Percentiles rank a stretch among this genome's conserved stretches.
Evolutionary conservation across 2,797 vertebrate species (phyloP).

Genomic region (Microtus californicus): DNA sequence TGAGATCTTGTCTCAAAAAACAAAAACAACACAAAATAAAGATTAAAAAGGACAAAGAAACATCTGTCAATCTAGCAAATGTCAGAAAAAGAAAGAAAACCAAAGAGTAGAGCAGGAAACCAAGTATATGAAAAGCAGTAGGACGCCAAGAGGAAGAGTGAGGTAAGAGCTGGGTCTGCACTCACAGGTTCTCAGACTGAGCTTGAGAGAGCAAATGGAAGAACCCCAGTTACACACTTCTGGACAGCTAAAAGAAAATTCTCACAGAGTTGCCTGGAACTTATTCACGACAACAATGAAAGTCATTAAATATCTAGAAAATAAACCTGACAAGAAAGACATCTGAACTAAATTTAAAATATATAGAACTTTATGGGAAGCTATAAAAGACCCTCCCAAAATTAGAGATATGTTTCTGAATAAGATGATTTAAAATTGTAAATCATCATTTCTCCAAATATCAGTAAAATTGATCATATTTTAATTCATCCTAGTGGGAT

Average conservation of each 20-base stretch:
- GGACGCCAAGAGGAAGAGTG: neutral
- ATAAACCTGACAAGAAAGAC: neutral
- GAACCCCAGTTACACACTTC: neutral
- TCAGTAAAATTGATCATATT: slow-evolving; percentile 29
- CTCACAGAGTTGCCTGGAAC: neutral
- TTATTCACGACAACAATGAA: neutral
- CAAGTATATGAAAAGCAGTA: neutral
- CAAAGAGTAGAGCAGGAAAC: neutral
- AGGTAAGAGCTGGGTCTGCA: neutral
- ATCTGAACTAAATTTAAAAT: neutral
- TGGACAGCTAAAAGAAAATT: neutral
- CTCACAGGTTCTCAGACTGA: neutral
- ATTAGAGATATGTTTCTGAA: neutral
- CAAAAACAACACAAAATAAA: neutral
- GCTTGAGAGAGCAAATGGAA: neutral
- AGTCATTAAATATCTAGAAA: neutral
- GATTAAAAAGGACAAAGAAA: neutral
- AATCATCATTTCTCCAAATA: slow-evolving; percentile 31
- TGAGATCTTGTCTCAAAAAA: neutral
- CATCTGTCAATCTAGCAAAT: neutral
- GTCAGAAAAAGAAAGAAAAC: neutral
- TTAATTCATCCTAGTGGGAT: slow-evolving; percentile 24
- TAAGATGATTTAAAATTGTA: neutral
- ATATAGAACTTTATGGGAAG: neutral
- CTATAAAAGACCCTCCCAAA: neutral